phyloP scores from a whole-genome alignment of 2,113 vertebrate species.

The Stictonetta naevosa region DNA sequence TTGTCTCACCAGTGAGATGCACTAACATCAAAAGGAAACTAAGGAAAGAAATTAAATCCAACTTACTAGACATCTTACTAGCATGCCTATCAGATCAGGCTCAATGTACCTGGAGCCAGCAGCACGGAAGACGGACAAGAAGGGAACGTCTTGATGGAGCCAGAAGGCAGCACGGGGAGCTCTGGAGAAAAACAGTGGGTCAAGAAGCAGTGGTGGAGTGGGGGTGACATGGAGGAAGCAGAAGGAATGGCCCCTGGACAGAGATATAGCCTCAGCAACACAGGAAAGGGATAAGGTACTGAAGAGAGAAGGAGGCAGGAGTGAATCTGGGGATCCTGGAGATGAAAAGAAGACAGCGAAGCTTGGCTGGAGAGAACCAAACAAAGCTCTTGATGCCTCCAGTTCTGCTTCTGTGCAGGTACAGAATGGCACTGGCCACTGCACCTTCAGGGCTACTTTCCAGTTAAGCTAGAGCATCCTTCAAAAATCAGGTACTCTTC shows the following conservation, averaged over 20 bases:
- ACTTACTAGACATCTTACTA: background rate
- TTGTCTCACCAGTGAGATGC: background rate
- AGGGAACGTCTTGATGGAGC: background rate
- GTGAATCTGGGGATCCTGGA: background rate
- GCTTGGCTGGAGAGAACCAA: background rate
- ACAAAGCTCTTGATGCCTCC: background rate
- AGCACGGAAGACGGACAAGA: background rate
- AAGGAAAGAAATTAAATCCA: background rate
- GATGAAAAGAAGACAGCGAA: background rate
- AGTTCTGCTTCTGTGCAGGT: background rate
- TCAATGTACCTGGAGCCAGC: background rate
- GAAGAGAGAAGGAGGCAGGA: background rate
- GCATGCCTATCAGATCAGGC: background rate
- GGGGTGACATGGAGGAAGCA: background rate
- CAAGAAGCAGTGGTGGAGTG: background rate
- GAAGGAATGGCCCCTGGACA: background rate
- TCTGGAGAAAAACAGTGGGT: background rate
- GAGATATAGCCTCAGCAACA: background rate
- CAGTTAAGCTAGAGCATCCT: background rate
- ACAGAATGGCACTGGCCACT: background rate
- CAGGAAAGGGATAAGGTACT: background rate
- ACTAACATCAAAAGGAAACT: background rate
- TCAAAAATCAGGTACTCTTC: background rate
- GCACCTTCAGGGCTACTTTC: background rate
- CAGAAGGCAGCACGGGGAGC: background rate